Evolutionary conservation across 53 echinoderm and acorn worm species (phyloP).

Genomic region (Pentamera pediparva): DNA sequence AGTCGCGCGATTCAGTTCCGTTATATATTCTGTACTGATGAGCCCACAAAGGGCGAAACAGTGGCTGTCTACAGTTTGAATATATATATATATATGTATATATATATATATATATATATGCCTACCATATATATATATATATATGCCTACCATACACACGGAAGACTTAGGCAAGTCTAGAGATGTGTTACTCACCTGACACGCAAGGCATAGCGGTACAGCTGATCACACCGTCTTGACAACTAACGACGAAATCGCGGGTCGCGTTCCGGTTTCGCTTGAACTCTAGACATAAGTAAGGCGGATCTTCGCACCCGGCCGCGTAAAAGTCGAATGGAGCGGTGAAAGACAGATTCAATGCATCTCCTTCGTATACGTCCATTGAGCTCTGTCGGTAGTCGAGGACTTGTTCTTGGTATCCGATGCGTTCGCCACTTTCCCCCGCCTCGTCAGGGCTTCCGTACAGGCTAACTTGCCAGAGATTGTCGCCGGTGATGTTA

Average conservation of each 20-base stretch:
- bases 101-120: too few species aligned
- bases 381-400: background rate
- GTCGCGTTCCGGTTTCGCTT: slow-evolving; percentile 8
- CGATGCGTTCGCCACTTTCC: background rate
- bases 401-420: background rate
- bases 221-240: too few species aligned
- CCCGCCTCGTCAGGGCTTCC: slow-evolving; percentile 5
- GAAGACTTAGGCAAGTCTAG: too few species aligned
- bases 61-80: too few species aligned
- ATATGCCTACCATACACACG: too few species aligned
- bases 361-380: background rate
- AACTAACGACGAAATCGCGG: background rate
- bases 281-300: slow-evolving; percentile 6
- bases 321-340: slow-evolving; percentile 1
- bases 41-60: too few species aligned
- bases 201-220: too few species aligned
- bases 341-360: background rate
- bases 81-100: too few species aligned
- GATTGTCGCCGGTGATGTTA: background rate
- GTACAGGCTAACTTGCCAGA: slow-evolving; percentile 12
- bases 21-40: too few species aligned
- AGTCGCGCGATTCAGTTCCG: too few species aligned
- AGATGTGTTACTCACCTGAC: too few species aligned
- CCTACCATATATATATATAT: too few species aligned
- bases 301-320: slow-evolving; percentile 2